Evolutionary conservation across 2,888 invertebrate species (phyloP).

Genomic region (Psylliodes chrysocephalus): DNA sequence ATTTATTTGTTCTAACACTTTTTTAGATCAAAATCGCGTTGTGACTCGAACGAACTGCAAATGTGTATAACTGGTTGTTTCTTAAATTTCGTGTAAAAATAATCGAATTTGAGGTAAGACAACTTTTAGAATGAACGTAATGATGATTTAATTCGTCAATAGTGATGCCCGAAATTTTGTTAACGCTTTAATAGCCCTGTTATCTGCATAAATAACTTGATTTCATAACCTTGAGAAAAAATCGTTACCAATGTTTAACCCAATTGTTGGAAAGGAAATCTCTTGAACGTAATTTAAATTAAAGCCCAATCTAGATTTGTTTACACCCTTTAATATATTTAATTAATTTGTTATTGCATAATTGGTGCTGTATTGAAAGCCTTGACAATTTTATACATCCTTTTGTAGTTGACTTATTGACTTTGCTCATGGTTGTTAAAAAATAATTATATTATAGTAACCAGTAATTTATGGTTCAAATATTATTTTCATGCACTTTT

Average conservation of each 20-base stretch:
- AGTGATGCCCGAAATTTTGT: not conserved
- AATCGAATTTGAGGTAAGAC: slow-evolving; percentile 8
- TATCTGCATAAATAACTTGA: slow-evolving; percentile 3
- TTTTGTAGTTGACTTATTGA: slow-evolving; percentile 2
- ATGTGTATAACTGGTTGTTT: slow-evolving; percentile 2
- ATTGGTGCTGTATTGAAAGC: not conserved
- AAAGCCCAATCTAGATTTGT: no score
- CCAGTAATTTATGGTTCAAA: no score
- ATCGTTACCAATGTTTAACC: slow-evolving; percentile 26
- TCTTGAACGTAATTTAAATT: not conserved
- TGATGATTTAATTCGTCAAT: no score
- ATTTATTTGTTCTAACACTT: not conserved
- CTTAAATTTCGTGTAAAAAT: slow-evolving; percentile 5
- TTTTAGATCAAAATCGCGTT: slow-evolving; percentile 2
- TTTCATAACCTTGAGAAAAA: slow-evolving; percentile 30
- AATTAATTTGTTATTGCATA: not conserved
- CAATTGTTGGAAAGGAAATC: slow-evolving; percentile 7
- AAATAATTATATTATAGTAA: slow-evolving; percentile 5
- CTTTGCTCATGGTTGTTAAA: slow-evolving; percentile 10
- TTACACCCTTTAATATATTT: not conserved
- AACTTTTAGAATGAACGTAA: not conserved
- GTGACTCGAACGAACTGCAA: not conserved
- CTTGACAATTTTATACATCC: slow-evolving; percentile 1
- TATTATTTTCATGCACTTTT: no score
- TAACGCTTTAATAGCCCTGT: not conserved